phyloP scores from a whole-genome alignment of 2,113 vertebrate genomes.

The Notarius lentiginosus region DNA sequence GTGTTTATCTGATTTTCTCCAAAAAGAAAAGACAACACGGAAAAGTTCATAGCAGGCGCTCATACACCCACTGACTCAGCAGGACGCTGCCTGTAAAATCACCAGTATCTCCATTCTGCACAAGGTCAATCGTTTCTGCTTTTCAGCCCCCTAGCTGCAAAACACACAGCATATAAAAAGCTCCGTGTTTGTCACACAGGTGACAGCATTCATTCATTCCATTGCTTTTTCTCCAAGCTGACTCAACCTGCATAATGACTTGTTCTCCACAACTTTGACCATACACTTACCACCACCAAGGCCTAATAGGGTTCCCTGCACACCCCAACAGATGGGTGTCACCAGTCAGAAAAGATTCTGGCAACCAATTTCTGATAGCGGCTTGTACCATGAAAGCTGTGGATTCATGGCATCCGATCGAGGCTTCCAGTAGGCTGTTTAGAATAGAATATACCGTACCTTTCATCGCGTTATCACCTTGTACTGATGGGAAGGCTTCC shows the following conservation, averaged over 20 bases:
- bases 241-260: neutral
- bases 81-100: neutral
- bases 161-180: constrained; percentile 2
- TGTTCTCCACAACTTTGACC: neutral
- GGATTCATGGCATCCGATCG: neutral
- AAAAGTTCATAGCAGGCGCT: neutral
- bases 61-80: neutral
- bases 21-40: neutral
- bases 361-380: neutral
- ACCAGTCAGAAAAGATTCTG: neutral
- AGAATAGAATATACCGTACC: neutral
- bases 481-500: neutral
- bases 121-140: neutral
- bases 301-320: neutral
- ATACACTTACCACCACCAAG: neutral
- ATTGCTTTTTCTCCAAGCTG: neutral
- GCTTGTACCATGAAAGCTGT: neutral
- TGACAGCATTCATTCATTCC: neutral
- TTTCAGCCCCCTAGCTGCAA: neutral
- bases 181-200: neutral
- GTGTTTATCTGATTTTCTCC: neutral
- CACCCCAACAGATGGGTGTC: neutral
- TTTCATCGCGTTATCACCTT: neutral
- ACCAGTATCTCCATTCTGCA: neutral
- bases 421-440: neutral